Evolutionary conservation across 1,140 invertebrate species (phyloP), one percentile per base, ranked within the genome.

Genomic region (Heterodera schachtii): DNA sequence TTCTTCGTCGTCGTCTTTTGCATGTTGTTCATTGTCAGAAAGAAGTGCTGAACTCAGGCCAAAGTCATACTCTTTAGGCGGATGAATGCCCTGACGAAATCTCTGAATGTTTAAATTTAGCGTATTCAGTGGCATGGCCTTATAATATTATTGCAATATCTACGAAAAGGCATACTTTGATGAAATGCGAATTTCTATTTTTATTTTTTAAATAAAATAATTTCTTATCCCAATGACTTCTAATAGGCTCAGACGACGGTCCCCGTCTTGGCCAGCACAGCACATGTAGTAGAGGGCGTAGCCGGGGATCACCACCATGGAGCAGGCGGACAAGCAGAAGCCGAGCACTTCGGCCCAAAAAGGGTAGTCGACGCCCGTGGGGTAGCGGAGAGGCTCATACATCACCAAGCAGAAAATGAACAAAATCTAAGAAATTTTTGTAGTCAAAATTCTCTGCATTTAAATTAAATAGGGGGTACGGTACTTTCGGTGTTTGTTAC

Each of bases 251-350:
- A 64, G 57, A 31, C 31, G 31, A 31, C 31, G 31, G 31, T 31
- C 31, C 49, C 16, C 60, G 41, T 67, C 57, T 31, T 71, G 71
- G 2, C 49, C 31, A 52, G 80, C 73, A 43, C n/a, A 16, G 73
- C 87, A 87, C n/a, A 86, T 44, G 75, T 87, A 87, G 83, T 93
- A 93, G 43, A 93, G 83, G 8, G 91, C 92, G 83, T 93, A 94
- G 1, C 93, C 93, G 64, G 97, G 97, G 90, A 98, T 97, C 88
- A 95, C 96, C n/a, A 97, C 91, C 94, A 99, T 97, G 0, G 96
- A 98, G 0, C 95, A 96, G 8, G 97, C 91, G 0, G 95, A 96
- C 71, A 97, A 95, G 83, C 95, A 92, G 93, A 95, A 96, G 7
- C 97, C 97, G 84, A 98, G 93, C 0, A 94, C 92, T 90, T 98